These are phyloP conservation scores for Romanogobio albipinnatus DNA, from an alignment of 2,113 vertebrate species.

Conservation along the genomic window DNA sequence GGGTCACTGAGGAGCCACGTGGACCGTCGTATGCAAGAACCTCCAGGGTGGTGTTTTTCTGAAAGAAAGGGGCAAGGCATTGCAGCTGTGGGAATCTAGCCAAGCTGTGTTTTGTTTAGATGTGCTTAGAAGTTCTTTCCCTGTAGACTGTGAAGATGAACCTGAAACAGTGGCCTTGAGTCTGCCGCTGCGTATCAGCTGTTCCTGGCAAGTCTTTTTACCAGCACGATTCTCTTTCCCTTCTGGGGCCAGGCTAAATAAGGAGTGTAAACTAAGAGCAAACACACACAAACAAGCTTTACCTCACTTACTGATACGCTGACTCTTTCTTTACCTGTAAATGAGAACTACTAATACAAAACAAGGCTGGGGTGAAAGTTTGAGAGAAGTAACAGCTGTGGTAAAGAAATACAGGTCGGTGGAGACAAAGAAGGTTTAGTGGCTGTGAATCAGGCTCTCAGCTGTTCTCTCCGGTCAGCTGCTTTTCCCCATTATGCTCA, in stretches of 20 bases:
- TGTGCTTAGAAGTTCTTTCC: slow-evolving; percentile 32
- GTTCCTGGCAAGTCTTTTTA: slow-evolving; percentile 45
- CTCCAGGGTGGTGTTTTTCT: slow-evolving; percentile 26
- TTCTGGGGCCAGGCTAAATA: slow-evolving; percentile 55
- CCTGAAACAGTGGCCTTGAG: slow-evolving; percentile 22
- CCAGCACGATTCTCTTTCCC: slow-evolving; percentile 23
- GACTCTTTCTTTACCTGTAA: slow-evolving; percentile 13
- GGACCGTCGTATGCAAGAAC: background rate
- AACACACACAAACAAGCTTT: background rate
- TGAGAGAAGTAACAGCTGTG: background rate
- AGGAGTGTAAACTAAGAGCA: slow-evolving; percentile 24
- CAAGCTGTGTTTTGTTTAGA: slow-evolving; percentile 32
- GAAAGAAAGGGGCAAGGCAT: background rate
- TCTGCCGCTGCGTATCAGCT: slow-evolving; percentile 53
- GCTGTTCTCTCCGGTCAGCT: slow-evolving; percentile 51
- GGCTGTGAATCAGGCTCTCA: slow-evolving; percentile 37
- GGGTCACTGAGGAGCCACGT: slow-evolving; percentile 4
- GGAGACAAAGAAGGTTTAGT: slow-evolving; percentile 30
- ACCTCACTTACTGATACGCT: background rate
- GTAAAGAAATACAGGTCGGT: slow-evolving; percentile 11
- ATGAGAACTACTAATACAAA: background rate
- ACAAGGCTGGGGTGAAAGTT: background rate
- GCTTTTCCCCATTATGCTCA: slow-evolving; percentile 36
- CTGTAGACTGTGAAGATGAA: slow-evolving; percentile 22
- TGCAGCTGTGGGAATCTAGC: background rate